Conservation (phyloP, 1,140 invertebrate species). For the Cydia strobilella region DNA sequence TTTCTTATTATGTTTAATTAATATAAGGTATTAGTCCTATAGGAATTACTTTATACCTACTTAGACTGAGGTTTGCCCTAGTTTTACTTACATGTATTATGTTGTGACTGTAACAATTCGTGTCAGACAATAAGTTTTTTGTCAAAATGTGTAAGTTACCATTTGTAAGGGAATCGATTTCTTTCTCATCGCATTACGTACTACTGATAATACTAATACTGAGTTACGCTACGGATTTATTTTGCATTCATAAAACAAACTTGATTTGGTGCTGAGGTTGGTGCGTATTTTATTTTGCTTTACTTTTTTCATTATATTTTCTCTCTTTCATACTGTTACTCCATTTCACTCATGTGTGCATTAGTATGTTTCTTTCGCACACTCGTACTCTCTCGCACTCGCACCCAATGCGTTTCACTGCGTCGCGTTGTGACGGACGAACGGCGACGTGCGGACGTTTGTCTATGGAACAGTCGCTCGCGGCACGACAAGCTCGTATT, state of each 20-base stretch:
- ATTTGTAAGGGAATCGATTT: not conserved
- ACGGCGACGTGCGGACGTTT: conserved; percentile 40
- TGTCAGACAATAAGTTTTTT: not conserved
- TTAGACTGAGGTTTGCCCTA: too few relatives aligned
- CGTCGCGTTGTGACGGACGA: conserved; percentile 56
- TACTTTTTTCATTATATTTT: conserved; percentile 29
- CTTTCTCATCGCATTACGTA: not conserved
- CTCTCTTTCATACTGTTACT: conserved; percentile 40
- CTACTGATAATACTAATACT: too few relatives aligned
- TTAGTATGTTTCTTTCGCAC: conserved; percentile 52
- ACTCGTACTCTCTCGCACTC: conserved; percentile 48
- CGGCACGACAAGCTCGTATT: conserved; percentile 55
- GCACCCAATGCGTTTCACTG: conserved; percentile 65
- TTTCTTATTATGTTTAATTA: too few relatives aligned
- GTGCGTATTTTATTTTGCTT: conserved; percentile 25
- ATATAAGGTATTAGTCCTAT: too few relatives aligned
- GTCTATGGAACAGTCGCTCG: conserved; percentile 63
- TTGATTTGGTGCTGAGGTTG: not conserved
- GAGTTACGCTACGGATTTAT: not conserved
- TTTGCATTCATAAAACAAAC: not conserved
- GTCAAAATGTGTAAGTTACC: not conserved
- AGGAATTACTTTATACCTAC: too few relatives aligned
- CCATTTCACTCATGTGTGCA: conserved; percentile 55
- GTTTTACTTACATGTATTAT: not conserved
- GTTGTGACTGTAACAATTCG: not conserved